Base-by-base conservation (phyloP, 2,113 vertebrate genomes). In the Indicator indicator region DNA sequence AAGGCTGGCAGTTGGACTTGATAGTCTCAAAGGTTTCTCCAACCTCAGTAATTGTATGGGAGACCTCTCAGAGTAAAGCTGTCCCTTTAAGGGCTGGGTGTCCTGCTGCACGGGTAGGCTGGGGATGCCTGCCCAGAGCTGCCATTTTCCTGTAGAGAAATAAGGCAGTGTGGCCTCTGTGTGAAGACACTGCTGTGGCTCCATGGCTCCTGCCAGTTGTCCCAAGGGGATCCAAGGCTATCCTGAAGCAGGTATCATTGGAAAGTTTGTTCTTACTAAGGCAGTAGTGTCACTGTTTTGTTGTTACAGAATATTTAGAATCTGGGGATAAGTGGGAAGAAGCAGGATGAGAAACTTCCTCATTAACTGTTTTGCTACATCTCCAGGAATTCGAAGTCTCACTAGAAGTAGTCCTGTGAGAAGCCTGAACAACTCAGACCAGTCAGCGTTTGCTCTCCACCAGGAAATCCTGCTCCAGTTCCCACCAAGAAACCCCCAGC, bases 391-490 rank as follows among this genome's bases (percentile, higher is more conserved):
- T 33, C 16, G 46, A 15, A 36, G 11, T 20, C 1, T 1, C 1
- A 1, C 11, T 21, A 20, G 16, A 27, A 65, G 20, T 24, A 23
- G 27, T 5, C 18, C 12, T 26, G 32, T 27, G 17, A 33, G 78
- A 62, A 72, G 33, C 11, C 27, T 67, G 24, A 50, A 9, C 7
- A 63, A 16, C 30, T 73, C 30, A 2, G 4, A 30, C 16, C 5
- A 3, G 28, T 56, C 9, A 10, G 12, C 0, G 0, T 13, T 69
- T 46, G 21, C 36, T 26, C 33, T 5, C 6, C 38, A 12, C 13
- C 8, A 8, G 23, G 11, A 44, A 69, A 28, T 32, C 42, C 55
- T 50, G 18, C 18, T 73, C 32, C 1, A 1, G 32, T 83, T 63
- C 16, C 9, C 27, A 38, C 26, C 20, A 15, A 54, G 33, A 13